Evolutionary conservation across 1,140 invertebrate species (phyloP).

Genomic region (Polypedilum vanderplanki): DNA sequence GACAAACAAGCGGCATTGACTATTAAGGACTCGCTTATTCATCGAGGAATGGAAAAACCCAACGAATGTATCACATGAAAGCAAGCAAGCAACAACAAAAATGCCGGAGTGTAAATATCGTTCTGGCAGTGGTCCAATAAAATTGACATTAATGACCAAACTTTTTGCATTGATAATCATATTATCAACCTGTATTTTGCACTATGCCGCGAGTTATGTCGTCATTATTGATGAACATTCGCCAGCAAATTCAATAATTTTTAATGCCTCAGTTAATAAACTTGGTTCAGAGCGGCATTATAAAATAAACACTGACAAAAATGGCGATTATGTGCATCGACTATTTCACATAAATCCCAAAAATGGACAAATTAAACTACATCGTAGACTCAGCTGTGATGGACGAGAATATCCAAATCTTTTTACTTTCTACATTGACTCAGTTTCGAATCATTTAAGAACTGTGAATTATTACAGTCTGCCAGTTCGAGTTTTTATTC

Average conservation of each 20-base stretch:
- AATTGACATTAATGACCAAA: constrained; percentile 1
- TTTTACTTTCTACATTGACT: constrained; percentile 80
- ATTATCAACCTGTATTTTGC: not conserved
- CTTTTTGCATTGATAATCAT: constrained; percentile 21
- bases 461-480: constrained; percentile 79
- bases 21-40: no score
- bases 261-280: constrained; percentile 72
- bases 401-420: constrained; percentile 74
- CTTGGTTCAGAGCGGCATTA: constrained; percentile 65
- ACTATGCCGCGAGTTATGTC: constrained; percentile 47
- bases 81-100: not conserved
- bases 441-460: constrained; percentile 65
- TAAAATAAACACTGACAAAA: constrained; percentile 66
- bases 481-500: constrained; percentile 67
- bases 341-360: constrained; percentile 66
- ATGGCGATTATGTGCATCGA: constrained; percentile 70
- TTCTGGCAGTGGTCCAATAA: constrained; percentile 25
- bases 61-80: constrained; percentile 15
- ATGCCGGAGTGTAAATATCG: constrained; percentile 24
- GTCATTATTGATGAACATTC: constrained; percentile 62
- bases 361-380: constrained; percentile 66
- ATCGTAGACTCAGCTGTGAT: constrained; percentile 65
- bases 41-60: no score
- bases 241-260: constrained; percentile 60
- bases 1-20: no score